Evolutionary conservation across 2,888 invertebrate species (phyloP), one percentile per base, ranked within the genome.

Genomic region (Lepeophtheirus nordmannii): DNA sequence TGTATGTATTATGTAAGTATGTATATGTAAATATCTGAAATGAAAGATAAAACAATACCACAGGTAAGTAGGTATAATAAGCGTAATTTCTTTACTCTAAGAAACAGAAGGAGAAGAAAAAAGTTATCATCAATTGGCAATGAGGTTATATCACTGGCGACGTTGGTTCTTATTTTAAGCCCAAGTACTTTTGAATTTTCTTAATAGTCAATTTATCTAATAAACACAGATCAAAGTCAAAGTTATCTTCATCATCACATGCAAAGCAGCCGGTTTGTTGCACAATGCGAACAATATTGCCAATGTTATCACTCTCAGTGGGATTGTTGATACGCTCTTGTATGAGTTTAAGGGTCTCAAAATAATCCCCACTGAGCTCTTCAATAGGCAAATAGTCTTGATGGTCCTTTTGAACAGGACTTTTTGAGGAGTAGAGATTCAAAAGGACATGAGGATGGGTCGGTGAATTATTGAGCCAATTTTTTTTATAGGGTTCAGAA

Each of bases 211-310:
- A 22, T 53, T 23, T 22, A 56, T 63, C 63, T 14, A 63, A n/a
- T 20, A 63, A 30, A 22, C 63, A 63, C 53, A 63, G 23, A 56
- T 63, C 63, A 56, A 63, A 63, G 12, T 63, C 14, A 22, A 63
- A 20, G 12, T 40, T 9, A 11, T 63, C 37, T 17, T 46, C 53
- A 56, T 46, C 23, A 14, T 63, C 30, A n/a, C 20, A 20, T 7
- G 56, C 53, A 53, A 53, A 63, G 22, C 63, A 63, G 20, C 56
- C 56, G 9, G 63, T 63, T 53, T 63, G 20, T 30, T 63, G 63
- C 8, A 63, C 37, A n/a, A 63, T 20, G 9, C 20, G 20, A 22
- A 63, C 30, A 14, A 63, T 37, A 22, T n/a, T 22, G 10, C 20
- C 63, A 12, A 63, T 12, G 30, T 63, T 63, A 56, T 63, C 63